Evolutionary conservation across 2,888 invertebrate genomes (phyloP), one percentile per base, ranked within the genome.

Genomic region (Erebia palarica): DNA sequence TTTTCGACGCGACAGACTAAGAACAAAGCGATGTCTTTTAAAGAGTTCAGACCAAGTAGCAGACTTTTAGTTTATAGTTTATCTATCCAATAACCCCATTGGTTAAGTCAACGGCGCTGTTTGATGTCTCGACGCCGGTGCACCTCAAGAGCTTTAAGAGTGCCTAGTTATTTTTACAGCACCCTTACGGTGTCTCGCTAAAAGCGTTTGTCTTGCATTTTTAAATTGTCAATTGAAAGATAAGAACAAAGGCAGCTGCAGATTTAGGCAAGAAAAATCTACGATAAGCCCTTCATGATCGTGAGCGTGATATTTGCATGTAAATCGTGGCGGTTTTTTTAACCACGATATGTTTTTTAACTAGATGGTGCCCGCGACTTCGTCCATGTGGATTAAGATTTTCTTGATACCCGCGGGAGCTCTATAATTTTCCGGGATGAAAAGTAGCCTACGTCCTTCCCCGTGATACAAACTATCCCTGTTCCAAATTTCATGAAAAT

Each of bases 121-220:
- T 86, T 86, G 86, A 86, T 83, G 83, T 86, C 81, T 80, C 80
- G 80, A 75, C 77, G 77, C 71, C 75, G 82, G 75, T 80, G 80
- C 81, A 82, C 80, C 81, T 81, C 75, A 78, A 80, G 82, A 83
- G 81, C 78, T 79, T 79, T 80, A 82, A 86, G 84, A 82, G 82
- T 84, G 80, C 78, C 80, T 81, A 86, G 89, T 88, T 91, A 88
- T 90, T 91, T 90, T 89, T 88, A 86, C 84, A 80, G 80, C 76
- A 79, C 82, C 79, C 82, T 81, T 77, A 81, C 80, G 78, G 82
- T 80, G 77, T 75, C 77, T 77, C 81, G 84, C 85, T 91, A 88
- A 91, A 92, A 90, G 91, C 86, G 82, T 89, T 90, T 89, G 86
- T 84, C 84, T 88, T 91, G 87, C 89, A 92, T 92, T 90, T 85